Evolutionary conservation across 2,113 vertebrate genomes (phyloP), one percentile per base, ranked within the genome.

Genomic region (Eulemur rufifrons): DNA sequence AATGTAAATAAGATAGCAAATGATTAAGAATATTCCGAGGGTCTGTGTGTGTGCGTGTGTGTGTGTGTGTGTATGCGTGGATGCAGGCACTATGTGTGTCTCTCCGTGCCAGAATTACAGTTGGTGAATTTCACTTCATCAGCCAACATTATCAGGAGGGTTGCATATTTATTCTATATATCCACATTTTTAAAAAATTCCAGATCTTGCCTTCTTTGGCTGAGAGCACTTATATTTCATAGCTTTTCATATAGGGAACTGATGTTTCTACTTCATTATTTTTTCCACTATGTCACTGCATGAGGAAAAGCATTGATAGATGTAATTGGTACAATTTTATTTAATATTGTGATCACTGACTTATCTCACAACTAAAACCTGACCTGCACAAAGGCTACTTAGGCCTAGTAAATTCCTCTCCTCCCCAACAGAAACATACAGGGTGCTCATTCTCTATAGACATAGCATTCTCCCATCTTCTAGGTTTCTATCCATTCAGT

Each of bases 1-100:
- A 98, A 97, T 96, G 96, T 96, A 97, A 98, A 98, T 94, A 98
- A 98, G 66, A 93, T 13, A 97, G 69, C 90, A 96, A 97, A 87
- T 89, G 90, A 98, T 78, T 93, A 97, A 98, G 96, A 84, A 34
- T 56, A 37, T 29, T 64, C 17, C 14, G 82, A 68, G 94, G 93
- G 94, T 21, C 23, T 76, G 6, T 68, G 21, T 73, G 69, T 18
- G 64, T 56, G 42, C 50, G 69, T 59, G 25, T 10, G 42, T 11
- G 52, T 77, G 54, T 15, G 52, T 83, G 54, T 3, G 61, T 69
- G 64, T 34, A 11, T 18, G 80, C 6, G 56, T 37, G 21, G 29
- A 47, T 74, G 81, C 18, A 56, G 97, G 77, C 95, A 97, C 93
- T 86, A 32, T 86, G 87, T 85, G 71, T 20, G 1, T 34, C 8